Conservation (phyloP, 2,797 vertebrate genomes). For the Sebastes vulpes region DNA sequence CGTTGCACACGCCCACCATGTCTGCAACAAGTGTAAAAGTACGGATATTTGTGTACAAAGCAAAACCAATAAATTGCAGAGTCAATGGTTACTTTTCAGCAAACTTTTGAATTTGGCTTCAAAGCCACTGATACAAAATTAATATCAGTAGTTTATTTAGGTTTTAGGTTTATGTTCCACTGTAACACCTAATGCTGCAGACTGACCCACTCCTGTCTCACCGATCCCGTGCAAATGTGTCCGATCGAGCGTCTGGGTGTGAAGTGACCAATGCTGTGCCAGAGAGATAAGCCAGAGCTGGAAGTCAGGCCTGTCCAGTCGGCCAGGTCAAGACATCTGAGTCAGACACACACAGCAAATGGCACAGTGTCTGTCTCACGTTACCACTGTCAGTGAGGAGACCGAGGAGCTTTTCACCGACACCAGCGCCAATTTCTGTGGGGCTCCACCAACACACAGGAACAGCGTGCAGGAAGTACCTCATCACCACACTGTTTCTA, state of each 20-base stretch:
- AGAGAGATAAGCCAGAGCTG: slow-evolving; percentile 88
- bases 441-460: slow-evolving; percentile 25
- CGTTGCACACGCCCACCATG: not conserved
- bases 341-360: slow-evolving; percentile 83
- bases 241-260: slow-evolving; percentile 83
- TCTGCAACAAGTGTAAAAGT: not conserved
- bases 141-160: not conserved
- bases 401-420: slow-evolving; percentile 66
- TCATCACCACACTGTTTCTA: slow-evolving; percentile 59
- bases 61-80: not conserved
- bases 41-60: not conserved
- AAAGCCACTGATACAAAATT: not conserved
- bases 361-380: slow-evolving; percentile 82
- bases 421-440: slow-evolving; percentile 71
- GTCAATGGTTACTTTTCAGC: not conserved
- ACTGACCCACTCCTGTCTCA: slow-evolving; percentile 7
- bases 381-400: slow-evolving; percentile 69
- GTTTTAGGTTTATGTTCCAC: not conserved
- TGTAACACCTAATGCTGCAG: not conserved
- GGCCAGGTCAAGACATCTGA: slow-evolving; percentile 80
- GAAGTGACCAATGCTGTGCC: slow-evolving; percentile 89
- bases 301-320: slow-evolving; percentile 87
- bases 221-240: slow-evolving; percentile 40
- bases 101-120: not conserved
- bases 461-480: slow-evolving; percentile 67